Conservation (phyloP, 53 echinoderm and acorn worm species). For the Mesocentrotus franciscanus region DNA sequence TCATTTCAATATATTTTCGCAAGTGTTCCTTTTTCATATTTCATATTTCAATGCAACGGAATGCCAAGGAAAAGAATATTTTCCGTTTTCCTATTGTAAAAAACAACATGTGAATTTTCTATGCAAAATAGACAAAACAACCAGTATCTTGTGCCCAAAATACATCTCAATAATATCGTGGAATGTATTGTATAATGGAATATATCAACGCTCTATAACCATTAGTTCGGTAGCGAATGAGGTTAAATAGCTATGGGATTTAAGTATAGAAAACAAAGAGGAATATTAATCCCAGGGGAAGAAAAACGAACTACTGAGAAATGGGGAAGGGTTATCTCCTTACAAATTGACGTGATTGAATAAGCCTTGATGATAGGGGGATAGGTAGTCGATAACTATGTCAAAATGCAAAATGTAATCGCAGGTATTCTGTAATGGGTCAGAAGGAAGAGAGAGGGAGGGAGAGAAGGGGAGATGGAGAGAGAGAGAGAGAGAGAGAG, state of each 20-base stretch:
- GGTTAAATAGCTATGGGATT: slow-evolving; percentile 14
- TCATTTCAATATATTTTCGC: too few relatives aligned
- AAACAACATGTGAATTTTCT: too few relatives aligned
- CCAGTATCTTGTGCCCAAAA: not conserved
- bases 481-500: too few relatives aligned
- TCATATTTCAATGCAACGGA: too few relatives aligned
- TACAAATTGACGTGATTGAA: slow-evolving; percentile 31
- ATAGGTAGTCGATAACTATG: not conserved
- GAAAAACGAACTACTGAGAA: not conserved
- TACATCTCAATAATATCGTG: not conserved
- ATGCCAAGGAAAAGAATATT: too few relatives aligned
- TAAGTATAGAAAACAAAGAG: not conserved
- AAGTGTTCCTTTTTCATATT: too few relatives aligned
- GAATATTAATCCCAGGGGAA: not conserved
- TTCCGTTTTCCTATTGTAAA: too few relatives aligned
- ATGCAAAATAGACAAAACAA: too few relatives aligned
- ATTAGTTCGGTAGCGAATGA: slow-evolving; percentile 1
- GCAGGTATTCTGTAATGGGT: too few relatives aligned
- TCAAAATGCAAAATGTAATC: too few relatives aligned
- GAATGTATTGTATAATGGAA: not conserved
- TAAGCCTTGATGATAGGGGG: not conserved
- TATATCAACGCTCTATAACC: slow-evolving; percentile 4
- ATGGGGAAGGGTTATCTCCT: not conserved
- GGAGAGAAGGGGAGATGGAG: too few relatives aligned
- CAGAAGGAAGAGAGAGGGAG: too few relatives aligned